Evolutionary conservation across 2,113 vertebrate genomes (phyloP).

Genomic region (Ramphastos sulfuratus): DNA sequence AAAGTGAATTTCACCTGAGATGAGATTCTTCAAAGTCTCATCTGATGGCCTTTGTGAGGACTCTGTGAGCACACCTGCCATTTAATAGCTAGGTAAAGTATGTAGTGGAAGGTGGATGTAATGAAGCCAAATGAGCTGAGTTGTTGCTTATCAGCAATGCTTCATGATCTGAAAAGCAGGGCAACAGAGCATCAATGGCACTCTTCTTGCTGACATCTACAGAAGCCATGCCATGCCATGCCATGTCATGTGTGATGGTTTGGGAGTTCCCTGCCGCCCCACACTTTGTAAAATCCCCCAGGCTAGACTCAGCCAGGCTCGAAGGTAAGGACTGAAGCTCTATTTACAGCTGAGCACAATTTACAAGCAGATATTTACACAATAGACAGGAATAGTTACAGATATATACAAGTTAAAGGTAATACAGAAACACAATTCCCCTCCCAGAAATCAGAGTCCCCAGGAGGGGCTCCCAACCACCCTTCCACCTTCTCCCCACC

Average conservation of each 20-base stretch:
- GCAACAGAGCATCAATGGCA: not conserved
- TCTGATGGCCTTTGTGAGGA: not conserved
- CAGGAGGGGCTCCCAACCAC: too few relatives aligned
- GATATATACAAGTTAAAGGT: too few relatives aligned
- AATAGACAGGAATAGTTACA: too few relatives aligned
- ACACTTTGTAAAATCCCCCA: too few relatives aligned
- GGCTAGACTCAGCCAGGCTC: too few relatives aligned
- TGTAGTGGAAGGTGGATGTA: not conserved
- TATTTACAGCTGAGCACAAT: too few relatives aligned
- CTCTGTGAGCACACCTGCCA: not conserved
- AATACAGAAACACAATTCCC: too few relatives aligned
- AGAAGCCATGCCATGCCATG: not conserved
- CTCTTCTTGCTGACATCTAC: not conserved
- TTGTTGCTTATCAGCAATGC: not conserved
- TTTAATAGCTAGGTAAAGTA: not conserved
- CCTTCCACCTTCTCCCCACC: too few relatives aligned
- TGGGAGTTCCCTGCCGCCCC: too few relatives aligned
- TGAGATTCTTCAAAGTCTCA: not conserved
- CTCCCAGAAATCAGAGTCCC: too few relatives aligned
- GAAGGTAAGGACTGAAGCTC: too few relatives aligned
- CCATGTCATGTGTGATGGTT: not conserved
- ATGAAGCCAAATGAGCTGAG: not conserved
- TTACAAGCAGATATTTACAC: too few relatives aligned
- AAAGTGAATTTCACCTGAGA: not conserved
- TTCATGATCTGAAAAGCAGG: not conserved